phyloP scores from a whole-genome alignment of 2,888 invertebrate species.

The Campoletis raptor region DNA sequence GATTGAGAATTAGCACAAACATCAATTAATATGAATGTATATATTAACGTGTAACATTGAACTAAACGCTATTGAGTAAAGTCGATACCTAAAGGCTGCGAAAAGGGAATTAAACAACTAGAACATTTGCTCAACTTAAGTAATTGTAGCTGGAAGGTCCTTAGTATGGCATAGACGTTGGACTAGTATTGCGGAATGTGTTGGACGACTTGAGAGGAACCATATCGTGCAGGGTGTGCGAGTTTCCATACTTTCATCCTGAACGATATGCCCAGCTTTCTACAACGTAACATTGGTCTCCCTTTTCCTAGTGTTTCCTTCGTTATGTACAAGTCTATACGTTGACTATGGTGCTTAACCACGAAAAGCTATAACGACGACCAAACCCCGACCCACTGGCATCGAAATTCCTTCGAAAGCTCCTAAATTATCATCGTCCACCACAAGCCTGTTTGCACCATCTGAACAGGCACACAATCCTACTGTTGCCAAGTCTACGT shows the following conservation, averaged over 20 bases:
- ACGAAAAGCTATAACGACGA: slow-evolving; percentile 39
- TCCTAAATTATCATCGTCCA: slow-evolving; percentile 73
- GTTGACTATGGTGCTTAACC: slow-evolving; percentile 27
- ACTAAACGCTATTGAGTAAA: slow-evolving; percentile 21
- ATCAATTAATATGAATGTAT: background rate
- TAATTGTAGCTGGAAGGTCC: slow-evolving; percentile 73
- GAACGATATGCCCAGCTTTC: slow-evolving; percentile 29
- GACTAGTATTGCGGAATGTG: slow-evolving; percentile 72
- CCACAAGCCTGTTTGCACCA: slow-evolving; percentile 55
- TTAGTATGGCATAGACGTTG: slow-evolving; percentile 12
- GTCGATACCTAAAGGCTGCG: slow-evolving; percentile 19
- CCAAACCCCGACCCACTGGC: slow-evolving; percentile 51
- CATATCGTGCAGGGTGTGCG: slow-evolving; percentile 42
- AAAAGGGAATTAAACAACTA: slow-evolving; percentile 56
- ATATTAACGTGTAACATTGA: background rate
- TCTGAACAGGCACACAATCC: slow-evolving; percentile 39
- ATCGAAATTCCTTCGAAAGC: slow-evolving; percentile 75
- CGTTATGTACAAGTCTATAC: slow-evolving; percentile 12
- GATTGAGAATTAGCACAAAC: slow-evolving; percentile 75
- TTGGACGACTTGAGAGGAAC: slow-evolving; percentile 48
- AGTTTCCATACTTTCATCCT: slow-evolving; percentile 27
- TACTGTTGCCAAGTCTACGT: slow-evolving; percentile 20
- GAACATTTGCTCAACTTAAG: slow-evolving; percentile 74
- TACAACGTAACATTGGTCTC: slow-evolving; percentile 34
- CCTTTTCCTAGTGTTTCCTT: slow-evolving; percentile 1